Percentiles rank a stretch among this genome's conserved stretches.
phyloP scores from a whole-genome alignment of 2,888 invertebrate genomes.

The Listrodromus nycthemerus region DNA sequence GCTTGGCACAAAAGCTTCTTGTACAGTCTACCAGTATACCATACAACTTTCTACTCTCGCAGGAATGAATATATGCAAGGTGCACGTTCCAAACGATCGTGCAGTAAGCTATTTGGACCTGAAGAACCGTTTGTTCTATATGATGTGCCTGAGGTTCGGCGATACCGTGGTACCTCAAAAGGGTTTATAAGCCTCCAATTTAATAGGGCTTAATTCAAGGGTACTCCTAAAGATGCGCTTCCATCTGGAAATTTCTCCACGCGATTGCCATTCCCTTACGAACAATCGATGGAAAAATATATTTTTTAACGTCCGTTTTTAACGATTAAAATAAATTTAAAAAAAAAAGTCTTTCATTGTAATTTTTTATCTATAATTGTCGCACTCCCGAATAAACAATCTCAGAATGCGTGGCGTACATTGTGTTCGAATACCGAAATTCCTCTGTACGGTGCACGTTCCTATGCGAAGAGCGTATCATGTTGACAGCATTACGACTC shows the following conservation, averaged over 20 bases:
- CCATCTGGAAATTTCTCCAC: background rate
- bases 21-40: constrained; percentile 8
- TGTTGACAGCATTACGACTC: constrained; percentile 56
- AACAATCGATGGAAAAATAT: background rate
- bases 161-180: background rate
- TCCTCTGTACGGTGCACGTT: background rate
- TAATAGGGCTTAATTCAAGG: constrained; percentile 11
- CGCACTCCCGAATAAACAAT: too few relatives aligned
- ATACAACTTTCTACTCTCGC: constrained; percentile 3
- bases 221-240: constrained; percentile 6
- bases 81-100: constrained; percentile 26
- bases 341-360: too few relatives aligned
- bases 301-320: background rate
- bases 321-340: background rate
- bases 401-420: background rate
- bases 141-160: background rate
- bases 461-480: background rate
- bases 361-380: too few relatives aligned
- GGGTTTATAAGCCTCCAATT: background rate
- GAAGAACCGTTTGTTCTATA: constrained; percentile 25
- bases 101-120: constrained; percentile 35
- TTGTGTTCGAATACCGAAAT: background rate
- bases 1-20: constrained; percentile 53
- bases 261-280: background rate
- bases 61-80: constrained; percentile 19